Evolutionary conservation across 1,140 invertebrate species (phyloP), one percentile per base, ranked within the genome.

Genomic region (Palaemon carinicauda): DNA sequence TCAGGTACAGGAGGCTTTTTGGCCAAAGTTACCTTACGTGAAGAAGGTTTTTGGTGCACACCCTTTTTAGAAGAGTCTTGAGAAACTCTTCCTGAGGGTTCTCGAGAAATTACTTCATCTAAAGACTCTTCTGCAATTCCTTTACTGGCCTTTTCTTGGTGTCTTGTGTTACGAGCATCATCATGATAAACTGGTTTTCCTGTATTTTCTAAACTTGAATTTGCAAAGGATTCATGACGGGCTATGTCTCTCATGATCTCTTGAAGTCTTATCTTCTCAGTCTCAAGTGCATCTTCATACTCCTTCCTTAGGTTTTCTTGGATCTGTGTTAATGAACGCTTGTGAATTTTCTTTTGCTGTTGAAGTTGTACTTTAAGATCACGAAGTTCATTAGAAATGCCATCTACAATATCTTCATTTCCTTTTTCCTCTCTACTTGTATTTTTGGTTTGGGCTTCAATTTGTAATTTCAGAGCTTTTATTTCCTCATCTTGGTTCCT

Each of bases 221-320:
- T 41, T 12, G 0, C 41, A 41, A 9, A 41, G 41, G 41, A 41
- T 41, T 41, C 41, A 41, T 41, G 41, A 12, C 41, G 77, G 12
- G 84, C 41, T n/a, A 86, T 54, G 21, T 86, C 84, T 27, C 73
- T 80, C 84, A 86, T 80, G 77, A 86, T 86, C 27, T 33, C 77
- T 21, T 50, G 41, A 7, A 86, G 65, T 54, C 73, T 86, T 5
- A 29, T 15, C 41, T 80, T 86, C 19, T 86, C 84, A n/a, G 50
- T 53, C 7, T 69, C 41, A 9, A 86, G 24, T 17, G 77, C 78
- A 24, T 80, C 52, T 51, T 80, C 84, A 41, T 86, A 86, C 60
- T 78, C 65, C 27, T 19, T 86, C 60, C 78, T 77, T 21, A 86
- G 29, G 9, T 41, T 53, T 51, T 52, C 77, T 51, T 86, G 77